Evolutionary conservation across 2,113 vertebrate genomes (phyloP).

Genomic region (Alethe castanea): DNA sequence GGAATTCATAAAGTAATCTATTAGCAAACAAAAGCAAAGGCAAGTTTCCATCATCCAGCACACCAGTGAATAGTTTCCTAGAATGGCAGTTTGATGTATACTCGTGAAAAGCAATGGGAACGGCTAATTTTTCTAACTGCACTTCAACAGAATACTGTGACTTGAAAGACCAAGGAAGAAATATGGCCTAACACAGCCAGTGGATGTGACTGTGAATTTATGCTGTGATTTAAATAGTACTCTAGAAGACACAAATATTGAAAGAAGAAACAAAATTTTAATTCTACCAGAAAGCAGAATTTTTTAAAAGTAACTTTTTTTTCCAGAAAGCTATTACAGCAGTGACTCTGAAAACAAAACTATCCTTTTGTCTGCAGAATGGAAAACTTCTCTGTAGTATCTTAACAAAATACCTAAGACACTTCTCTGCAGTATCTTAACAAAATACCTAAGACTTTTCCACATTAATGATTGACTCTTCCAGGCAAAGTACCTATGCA

Average conservation of each 20-base stretch:
- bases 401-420: neutral
- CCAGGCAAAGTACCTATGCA: neutral
- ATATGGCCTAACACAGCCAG: neutral
- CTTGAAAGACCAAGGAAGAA: conserved; percentile 15
- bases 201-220: neutral
- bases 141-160: conserved; percentile 8
- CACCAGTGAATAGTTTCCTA: neutral
- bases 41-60: conserved; percentile 13
- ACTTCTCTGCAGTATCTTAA: neutral
- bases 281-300: neutral
- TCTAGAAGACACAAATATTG: neutral
- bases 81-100: conserved; percentile 27
- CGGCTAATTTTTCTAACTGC: conserved; percentile 25
- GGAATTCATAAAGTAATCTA: neutral
- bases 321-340: neutral
- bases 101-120: neutral
- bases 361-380: neutral
- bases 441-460: neutral
- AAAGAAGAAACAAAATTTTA: neutral
- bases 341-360: neutral
- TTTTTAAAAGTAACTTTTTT: neutral
- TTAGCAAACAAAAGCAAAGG: conserved; percentile 33
- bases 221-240: neutral
- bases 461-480: neutral
- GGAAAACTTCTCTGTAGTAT: neutral